phyloP scores from a whole-genome alignment of 2,797 vertebrate genomes.

The Pterois miles region DNA sequence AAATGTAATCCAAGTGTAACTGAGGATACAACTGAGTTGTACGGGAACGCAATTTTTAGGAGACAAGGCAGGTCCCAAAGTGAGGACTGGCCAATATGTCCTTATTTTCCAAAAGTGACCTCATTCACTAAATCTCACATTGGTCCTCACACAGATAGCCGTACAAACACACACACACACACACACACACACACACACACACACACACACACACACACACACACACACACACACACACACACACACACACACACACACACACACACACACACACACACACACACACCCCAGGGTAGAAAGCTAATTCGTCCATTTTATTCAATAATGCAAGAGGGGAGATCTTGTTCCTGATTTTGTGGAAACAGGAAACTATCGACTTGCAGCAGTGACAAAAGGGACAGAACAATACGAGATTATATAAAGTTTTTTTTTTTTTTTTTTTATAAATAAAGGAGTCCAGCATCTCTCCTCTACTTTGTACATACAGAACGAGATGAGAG shows the following conservation, averaged over 20 bases:
- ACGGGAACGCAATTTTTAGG: too few relatives aligned
- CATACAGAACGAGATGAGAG: not conserved
- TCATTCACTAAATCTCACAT: not conserved
- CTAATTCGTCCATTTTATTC: slow-evolving; percentile 48
- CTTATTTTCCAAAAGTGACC: not conserved
- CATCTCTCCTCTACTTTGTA: not conserved
- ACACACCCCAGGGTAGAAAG: slow-evolving; percentile 19
- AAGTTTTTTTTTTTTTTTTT: slow-evolving; percentile 12
- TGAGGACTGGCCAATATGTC: not conserved
- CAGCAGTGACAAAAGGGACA: slow-evolving; percentile 11
- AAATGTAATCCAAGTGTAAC: too few relatives aligned
- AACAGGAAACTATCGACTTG: slow-evolving; percentile 35
- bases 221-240: slow-evolving; percentile 8
- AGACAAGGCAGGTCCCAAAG: too few relatives aligned
- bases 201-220: slow-evolving; percentile 21
- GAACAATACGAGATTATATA: slow-evolving; percentile 17
- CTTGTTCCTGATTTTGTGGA: slow-evolving; percentile 24
- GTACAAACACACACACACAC: slow-evolving; percentile 13
- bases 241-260: slow-evolving; percentile 21
- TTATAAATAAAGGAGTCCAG: not conserved
- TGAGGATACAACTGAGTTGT: too few relatives aligned
- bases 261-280: slow-evolving; percentile 17
- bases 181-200: slow-evolving; percentile 21
- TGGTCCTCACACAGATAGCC: not conserved
- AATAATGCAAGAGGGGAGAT: slow-evolving; percentile 40